These are phyloP conservation scores for Balaeniceps rex DNA, from an alignment of 2,113 vertebrate genomes.

Conservation along the genomic window DNA sequence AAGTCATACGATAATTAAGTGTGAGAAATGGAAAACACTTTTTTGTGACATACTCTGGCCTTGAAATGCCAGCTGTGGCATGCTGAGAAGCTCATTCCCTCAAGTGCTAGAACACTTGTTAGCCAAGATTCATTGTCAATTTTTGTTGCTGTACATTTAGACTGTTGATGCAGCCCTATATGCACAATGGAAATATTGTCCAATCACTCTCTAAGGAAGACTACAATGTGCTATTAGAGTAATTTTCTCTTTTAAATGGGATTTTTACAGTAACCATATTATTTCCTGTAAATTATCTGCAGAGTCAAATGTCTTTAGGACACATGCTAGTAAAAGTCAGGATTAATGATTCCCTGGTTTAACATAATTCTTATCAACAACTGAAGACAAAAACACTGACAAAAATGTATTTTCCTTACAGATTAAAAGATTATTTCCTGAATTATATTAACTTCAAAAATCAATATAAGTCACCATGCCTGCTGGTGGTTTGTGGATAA, in stretches of 20 bases:
- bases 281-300: background rate
- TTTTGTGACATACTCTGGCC: background rate
- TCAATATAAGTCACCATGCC: background rate
- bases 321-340: background rate
- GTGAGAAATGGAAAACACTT: background rate
- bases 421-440: background rate
- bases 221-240: background rate
- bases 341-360: conserved; percentile 12
- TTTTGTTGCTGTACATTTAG: background rate
- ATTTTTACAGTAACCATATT: background rate
- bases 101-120: background rate
- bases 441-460: conserved; percentile 5
- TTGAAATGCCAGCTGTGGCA: background rate
- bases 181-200: background rate
- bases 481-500: background rate
- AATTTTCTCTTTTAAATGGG: background rate
- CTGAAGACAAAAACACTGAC: background rate
- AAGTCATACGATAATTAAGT: background rate
- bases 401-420: background rate
- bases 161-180: background rate
- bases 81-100: background rate
- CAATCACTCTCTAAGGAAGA: background rate
- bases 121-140: background rate
- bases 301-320: background rate
- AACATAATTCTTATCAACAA: background rate